phyloP scores from a whole-genome alignment of 2,113 vertebrate genomes.

The Myiagra hebetior region DNA sequence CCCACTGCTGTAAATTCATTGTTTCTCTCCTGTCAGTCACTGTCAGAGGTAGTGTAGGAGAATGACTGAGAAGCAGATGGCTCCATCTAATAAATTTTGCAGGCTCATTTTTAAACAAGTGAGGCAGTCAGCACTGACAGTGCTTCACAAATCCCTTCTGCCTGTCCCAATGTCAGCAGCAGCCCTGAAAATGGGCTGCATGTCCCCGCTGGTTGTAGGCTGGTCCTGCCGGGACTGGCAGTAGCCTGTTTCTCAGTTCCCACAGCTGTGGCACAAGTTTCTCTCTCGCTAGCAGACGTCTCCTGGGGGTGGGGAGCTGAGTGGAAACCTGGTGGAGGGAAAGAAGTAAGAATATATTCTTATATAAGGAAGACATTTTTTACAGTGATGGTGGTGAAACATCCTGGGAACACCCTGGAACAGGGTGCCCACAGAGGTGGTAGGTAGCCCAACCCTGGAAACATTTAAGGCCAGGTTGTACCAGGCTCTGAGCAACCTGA shows the following conservation, averaged over 20 bases:
- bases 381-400: neutral
- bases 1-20: conserved; percentile 52
- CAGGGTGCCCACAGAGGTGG: neutral
- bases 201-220: neutral
- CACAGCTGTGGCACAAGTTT: neutral
- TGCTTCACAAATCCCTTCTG: neutral
- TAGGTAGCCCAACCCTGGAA: neutral
- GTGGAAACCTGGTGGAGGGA: neutral
- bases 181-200: neutral
- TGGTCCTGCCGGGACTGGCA: neutral
- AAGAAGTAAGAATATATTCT: neutral
- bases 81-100: conserved; percentile 57
- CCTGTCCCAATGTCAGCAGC: neutral
- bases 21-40: conserved; percentile 55
- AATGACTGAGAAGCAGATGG: conserved; percentile 60
- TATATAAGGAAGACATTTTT: neutral
- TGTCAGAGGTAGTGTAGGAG: conserved; percentile 48
- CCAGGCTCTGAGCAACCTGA: neutral
- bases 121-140: neutral
- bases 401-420: too few species aligned
- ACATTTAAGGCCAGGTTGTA: neutral
- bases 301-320: neutral
- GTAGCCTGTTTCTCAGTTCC: neutral
- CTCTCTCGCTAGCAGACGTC: rapidly evolving
- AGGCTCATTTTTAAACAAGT: conserved; percentile 50